A percentile compares a stretch with the other conserved stretches of the same genome.
Evolutionary conservation across 1,140 invertebrate species (phyloP).

Genomic region (Caenorhabditis remanei): DNA sequence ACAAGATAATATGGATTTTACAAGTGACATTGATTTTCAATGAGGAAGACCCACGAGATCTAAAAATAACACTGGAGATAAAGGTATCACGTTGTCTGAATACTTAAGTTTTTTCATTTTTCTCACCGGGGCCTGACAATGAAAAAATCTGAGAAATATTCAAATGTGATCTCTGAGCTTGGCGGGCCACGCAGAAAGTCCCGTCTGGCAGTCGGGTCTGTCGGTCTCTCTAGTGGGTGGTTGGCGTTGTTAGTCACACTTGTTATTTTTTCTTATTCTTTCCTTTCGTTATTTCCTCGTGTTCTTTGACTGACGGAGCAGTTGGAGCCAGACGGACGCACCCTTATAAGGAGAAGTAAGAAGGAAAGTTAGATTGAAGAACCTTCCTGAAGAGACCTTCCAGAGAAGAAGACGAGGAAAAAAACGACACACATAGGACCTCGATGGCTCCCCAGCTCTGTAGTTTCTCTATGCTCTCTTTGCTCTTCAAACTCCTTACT

Average conservation of each 20-base stretch:
- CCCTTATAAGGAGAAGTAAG: conserved; percentile 21
- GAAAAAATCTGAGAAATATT: not conserved
- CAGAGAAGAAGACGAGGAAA: not conserved
- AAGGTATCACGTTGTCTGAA: not conserved
- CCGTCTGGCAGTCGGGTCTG: not conserved
- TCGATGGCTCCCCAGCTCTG: not conserved
- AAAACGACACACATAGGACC: not conserved
- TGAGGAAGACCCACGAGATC: not conserved
- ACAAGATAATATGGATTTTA: not conserved
- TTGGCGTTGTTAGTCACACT: conserved; percentile 36
- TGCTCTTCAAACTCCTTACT: conserved; percentile 16
- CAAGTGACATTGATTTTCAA: too few species aligned
- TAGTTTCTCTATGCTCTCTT: not conserved
- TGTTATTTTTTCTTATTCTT: conserved; percentile 12
- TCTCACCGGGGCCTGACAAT: not conserved
- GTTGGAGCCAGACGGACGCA: not conserved
- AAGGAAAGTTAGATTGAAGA: not conserved
- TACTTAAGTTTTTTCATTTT: not conserved
- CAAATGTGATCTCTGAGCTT: conserved; percentile 33
- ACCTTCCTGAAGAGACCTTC: not conserved
- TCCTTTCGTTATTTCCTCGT: conserved; percentile 8
- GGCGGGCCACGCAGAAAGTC: not conserved
- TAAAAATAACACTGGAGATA: not conserved
- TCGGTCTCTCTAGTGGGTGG: not conserved
- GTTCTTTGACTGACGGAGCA: conserved; percentile 27